A percentile compares a stretch with the other conserved stretches of the same genome.
Evolutionary conservation across 2,888 invertebrate species (phyloP).

Genomic region (Hirtodrosophila alboralis): DNA sequence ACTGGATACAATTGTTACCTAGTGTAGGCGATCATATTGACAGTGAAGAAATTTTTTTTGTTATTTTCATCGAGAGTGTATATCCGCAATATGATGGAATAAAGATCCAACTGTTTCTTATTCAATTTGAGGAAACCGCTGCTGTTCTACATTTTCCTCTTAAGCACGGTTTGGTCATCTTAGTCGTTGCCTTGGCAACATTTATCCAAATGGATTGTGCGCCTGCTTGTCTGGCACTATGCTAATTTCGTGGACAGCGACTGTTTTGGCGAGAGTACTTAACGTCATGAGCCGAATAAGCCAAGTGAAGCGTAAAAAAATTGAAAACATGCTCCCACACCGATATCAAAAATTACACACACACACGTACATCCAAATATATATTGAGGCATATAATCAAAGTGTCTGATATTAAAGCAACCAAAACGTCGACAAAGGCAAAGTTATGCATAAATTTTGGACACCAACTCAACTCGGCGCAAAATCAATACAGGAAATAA

Average conservation of each 20-base stretch:
- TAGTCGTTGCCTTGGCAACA: conserved; percentile 8
- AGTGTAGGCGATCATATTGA: no score
- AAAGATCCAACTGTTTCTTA: no score
- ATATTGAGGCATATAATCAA: conserved; percentile 70
- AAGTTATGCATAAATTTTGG: conserved; percentile 75
- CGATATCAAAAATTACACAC: background rate
- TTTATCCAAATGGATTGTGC: conserved; percentile 52
- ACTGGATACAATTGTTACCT: no score
- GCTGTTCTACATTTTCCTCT: no score
- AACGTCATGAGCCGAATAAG: conserved; percentile 65
- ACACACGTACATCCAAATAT: conserved; percentile 8
- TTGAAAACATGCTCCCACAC: conserved; percentile 62
- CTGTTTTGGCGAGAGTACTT: conserved; percentile 56
- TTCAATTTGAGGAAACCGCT: no score
- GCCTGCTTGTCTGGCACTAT: conserved; percentile 50
- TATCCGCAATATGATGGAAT: no score
- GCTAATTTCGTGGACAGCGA: conserved; percentile 33
- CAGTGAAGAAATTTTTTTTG: no score
- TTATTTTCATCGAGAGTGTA: no score
- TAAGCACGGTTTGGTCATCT: conserved; percentile 7
- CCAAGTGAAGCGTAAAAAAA: conserved; percentile 71
- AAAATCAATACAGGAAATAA: conserved; percentile 76
- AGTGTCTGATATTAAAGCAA: conserved; percentile 70
- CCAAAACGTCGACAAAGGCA: conserved; percentile 38
- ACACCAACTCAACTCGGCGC: conserved; percentile 56